phyloP scores from a whole-genome alignment of 2,113 vertebrate species.

The Cyrtonyx montezumae region DNA sequence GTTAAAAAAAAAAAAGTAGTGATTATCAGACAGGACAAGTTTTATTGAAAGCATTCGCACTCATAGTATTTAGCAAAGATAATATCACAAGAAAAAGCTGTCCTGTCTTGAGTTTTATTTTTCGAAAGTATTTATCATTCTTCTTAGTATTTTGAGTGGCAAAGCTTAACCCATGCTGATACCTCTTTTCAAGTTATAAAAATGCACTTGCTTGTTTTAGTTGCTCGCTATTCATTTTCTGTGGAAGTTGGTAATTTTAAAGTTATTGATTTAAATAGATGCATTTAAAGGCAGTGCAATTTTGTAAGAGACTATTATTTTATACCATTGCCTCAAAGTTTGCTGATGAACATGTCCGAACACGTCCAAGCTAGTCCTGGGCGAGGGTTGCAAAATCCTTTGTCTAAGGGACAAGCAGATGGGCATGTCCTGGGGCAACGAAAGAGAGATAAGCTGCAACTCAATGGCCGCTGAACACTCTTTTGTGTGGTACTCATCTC shows the following conservation, averaged over 20 bases:
- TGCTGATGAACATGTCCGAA: too few species aligned
- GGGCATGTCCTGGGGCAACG: too few species aligned
- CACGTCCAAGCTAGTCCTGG: too few species aligned
- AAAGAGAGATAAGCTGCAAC: too few species aligned
- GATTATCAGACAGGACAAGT: neutral
- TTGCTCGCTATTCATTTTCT: conserved; percentile 9
- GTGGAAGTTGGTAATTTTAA: neutral
- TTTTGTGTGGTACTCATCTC: too few species aligned
- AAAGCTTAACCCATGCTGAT: neutral
- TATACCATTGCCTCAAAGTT: too few species aligned
- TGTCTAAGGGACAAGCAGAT: too few species aligned
- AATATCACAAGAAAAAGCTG: neutral
- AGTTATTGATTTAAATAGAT: conserved; percentile 34
- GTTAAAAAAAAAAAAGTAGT: neutral
- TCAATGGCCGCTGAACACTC: too few species aligned
- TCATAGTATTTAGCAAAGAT: neutral
- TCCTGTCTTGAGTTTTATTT: neutral
- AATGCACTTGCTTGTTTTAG: conserved; percentile 22
- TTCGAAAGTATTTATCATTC: neutral
- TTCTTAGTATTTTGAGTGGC: neutral
- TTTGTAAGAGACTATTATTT: too few species aligned
- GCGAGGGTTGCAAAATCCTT: too few species aligned
- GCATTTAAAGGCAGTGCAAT: neutral
- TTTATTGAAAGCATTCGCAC: conserved; percentile 1
- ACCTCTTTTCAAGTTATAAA: neutral